Conservation (phyloP, 2,888 invertebrate species). For the Dasypolia templi region DNA sequence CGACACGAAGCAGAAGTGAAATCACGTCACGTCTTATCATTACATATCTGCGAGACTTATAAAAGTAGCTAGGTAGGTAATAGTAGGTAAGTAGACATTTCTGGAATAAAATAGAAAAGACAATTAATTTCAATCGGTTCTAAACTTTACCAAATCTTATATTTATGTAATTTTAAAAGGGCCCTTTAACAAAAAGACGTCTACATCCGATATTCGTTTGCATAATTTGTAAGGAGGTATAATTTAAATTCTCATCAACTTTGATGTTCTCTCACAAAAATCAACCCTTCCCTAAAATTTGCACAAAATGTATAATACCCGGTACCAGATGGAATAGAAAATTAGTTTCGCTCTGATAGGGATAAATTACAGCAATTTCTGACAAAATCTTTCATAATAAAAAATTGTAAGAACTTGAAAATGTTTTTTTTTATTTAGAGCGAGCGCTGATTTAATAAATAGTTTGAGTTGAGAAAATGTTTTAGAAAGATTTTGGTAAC, state of each 20-base stretch:
- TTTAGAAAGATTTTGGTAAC: conserved; percentile 27
- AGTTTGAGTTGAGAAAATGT: conserved; percentile 38
- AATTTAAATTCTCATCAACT: conserved; percentile 74
- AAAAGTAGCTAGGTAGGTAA: not conserved
- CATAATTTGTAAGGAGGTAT: conserved; percentile 75
- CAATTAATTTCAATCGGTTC: conserved; percentile 44
- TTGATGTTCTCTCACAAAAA: conserved; percentile 75
- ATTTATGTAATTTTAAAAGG: conserved; percentile 60
- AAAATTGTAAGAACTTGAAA: conserved; percentile 47
- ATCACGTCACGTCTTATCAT: not conserved
- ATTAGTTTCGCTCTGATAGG: conserved; percentile 69
- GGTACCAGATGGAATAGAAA: conserved; percentile 71
- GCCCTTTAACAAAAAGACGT: conserved; percentile 61
- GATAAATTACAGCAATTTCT: conserved; percentile 66
- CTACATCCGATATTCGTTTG: conserved; percentile 70
- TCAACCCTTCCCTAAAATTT: conserved; percentile 73
- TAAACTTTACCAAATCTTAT: conserved; percentile 48
- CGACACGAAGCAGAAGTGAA: not conserved
- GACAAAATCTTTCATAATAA: conserved; percentile 53
- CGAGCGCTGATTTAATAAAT: conserved; percentile 51
- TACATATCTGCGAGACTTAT: not conserved
- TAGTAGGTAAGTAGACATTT: not conserved
- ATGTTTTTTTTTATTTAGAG: conserved; percentile 53
- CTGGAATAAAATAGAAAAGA: conserved; percentile 30
- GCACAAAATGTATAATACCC: conserved; percentile 69